phyloP scores from a whole-genome alignment of 2,797 vertebrate species.

The Trematomus bernacchii region DNA sequence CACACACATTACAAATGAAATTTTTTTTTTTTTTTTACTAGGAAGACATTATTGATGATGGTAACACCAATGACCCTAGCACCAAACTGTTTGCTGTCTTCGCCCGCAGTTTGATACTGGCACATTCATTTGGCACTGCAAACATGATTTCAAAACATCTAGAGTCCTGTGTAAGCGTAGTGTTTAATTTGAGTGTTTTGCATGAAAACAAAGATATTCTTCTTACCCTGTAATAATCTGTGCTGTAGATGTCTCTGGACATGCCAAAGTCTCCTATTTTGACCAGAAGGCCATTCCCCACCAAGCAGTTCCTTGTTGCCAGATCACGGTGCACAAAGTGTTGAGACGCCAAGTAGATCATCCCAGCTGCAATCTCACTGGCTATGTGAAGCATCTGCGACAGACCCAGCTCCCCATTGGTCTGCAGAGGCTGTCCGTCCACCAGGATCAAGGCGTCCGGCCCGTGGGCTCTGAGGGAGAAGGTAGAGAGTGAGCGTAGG shows the following conservation, averaged over 20 bases:
- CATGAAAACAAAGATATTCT: background rate
- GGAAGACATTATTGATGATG: background rate
- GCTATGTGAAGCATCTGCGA: conserved; percentile 99
- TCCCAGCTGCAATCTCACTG: conserved; percentile 95
- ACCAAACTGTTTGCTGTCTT: background rate
- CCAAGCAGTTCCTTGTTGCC: conserved; percentile 98
- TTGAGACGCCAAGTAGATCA: conserved; percentile 97
- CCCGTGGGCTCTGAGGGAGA: conserved; percentile 90
- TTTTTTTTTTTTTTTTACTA: background rate
- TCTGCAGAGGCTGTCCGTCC: conserved; percentile 95
- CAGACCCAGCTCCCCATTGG: conserved; percentile 94
- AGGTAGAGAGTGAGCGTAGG: background rate
- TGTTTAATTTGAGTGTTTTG: background rate
- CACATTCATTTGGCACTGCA: background rate
- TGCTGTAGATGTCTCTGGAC: conserved; percentile 99
- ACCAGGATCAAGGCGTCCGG: conserved; percentile 97
- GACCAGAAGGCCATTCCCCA: conserved; percentile 95
- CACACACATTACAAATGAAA: background rate
- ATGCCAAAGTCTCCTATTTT: conserved; percentile 99
- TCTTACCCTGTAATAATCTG: conserved; percentile 99
- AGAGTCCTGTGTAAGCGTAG: background rate
- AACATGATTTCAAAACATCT: background rate
- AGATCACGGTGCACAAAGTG: conserved; percentile 99
- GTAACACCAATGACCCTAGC: background rate
- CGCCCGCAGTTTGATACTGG: background rate